A percentile compares a stretch with the other conserved stretches of the same genome.
Conservation (phyloP, 2,113 vertebrate genomes). For the Rissa tridactyla region DNA sequence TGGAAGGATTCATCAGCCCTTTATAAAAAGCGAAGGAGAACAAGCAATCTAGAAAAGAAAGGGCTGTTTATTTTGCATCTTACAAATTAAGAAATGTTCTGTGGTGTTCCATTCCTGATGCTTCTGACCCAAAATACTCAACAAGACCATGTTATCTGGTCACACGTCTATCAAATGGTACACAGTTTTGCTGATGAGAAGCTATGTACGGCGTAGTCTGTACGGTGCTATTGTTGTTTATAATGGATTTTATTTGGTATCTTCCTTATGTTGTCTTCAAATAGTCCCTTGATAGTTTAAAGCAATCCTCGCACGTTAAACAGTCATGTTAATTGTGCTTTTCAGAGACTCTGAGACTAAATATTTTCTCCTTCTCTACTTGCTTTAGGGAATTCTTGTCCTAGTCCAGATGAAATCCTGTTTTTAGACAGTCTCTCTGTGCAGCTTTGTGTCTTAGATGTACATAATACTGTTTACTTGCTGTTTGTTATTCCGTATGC, state of each 20-base stretch:
- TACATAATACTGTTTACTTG: background rate
- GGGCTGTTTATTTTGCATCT: background rate
- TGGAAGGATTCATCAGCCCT: background rate
- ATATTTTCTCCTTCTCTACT: constrained; percentile 12
- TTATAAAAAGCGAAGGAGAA: background rate
- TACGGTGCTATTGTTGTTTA: background rate
- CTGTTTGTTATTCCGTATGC: background rate
- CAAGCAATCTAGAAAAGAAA: background rate
- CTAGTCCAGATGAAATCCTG: constrained; percentile 2
- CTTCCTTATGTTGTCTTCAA: background rate
- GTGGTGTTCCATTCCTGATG: background rate
- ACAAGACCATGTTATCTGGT: background rate
- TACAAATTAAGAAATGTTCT: background rate
- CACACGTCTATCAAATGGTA: background rate
- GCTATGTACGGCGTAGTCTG: background rate
- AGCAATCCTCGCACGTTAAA: background rate
- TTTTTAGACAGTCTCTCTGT: background rate
- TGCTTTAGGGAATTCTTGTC: constrained; percentile 9
- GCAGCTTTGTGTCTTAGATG: background rate
- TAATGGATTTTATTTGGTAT: background rate
- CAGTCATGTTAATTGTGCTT: constrained; percentile 9
- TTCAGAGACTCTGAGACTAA: background rate
- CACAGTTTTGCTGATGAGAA: background rate
- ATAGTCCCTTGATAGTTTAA: background rate
- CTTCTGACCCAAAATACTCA: background rate